These are phyloP conservation scores for Brachypodius melanocephalos DNA, from an alignment of 2,113 vertebrate genomes.

Conservation along the genomic window DNA sequence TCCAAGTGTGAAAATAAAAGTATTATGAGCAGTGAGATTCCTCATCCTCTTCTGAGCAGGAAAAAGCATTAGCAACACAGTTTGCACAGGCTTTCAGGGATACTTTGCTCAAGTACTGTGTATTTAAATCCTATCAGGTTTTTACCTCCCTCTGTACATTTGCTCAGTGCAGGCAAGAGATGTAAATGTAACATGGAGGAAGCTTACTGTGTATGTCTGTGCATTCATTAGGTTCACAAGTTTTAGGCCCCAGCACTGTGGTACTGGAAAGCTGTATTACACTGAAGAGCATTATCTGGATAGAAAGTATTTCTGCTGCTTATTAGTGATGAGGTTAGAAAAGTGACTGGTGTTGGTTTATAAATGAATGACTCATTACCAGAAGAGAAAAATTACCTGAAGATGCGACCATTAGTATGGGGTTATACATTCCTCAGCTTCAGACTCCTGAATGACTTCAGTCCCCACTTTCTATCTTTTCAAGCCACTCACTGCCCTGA, in stretches of 20 bases:
- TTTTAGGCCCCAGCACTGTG: neutral
- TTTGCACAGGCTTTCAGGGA: slow-evolving; percentile 12
- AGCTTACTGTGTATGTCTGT: neutral
- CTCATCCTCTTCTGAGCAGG: neutral
- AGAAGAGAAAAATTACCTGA: neutral
- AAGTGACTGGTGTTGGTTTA: neutral
- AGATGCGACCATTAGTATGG: neutral
- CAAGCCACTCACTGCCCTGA: neutral
- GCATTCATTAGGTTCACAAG: neutral
- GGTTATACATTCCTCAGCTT: neutral
- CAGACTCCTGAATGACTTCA: neutral
- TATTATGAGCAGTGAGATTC: neutral
- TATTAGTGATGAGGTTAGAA: neutral
- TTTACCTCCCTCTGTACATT: neutral
- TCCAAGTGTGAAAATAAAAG: neutral
- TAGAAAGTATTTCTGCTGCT: neutral
- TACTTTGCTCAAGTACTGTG: neutral
- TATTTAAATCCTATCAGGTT: neutral
- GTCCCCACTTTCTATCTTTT: neutral
- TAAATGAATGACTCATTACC: neutral
- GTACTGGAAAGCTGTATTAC: neutral
- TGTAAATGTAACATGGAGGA: neutral
- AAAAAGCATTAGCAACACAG: slow-evolving; percentile 23
- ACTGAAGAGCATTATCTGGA: neutral
- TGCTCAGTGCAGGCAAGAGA: neutral